These are phyloP conservation scores for Argyresthia goedartella DNA, from an alignment of 2,888 invertebrate genomes.

Conservation along the genomic window DNA sequence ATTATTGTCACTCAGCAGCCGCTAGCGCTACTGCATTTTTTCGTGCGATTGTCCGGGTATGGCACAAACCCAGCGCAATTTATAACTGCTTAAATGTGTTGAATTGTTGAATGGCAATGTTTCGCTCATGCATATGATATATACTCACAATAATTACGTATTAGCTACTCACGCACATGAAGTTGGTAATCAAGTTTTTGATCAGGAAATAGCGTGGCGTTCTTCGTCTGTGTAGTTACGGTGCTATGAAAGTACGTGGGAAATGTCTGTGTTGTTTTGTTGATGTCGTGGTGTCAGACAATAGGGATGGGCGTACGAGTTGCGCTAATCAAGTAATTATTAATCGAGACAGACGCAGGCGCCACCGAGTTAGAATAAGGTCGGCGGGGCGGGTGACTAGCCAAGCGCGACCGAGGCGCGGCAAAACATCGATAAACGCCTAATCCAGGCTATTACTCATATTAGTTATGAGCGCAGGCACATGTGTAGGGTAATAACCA, in stretches of 20 bases:
- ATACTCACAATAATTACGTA: too few relatives aligned
- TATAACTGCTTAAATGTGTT: too few relatives aligned
- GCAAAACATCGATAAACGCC: constrained; percentile 37
- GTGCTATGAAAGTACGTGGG: neutral
- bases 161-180: too few relatives aligned
- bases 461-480: constrained; percentile 14
- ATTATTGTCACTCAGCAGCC: constrained; percentile 38
- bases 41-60: too few relatives aligned
- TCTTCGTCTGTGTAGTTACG: too few relatives aligned
- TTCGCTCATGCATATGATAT: too few relatives aligned
- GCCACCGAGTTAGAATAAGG: constrained; percentile 35
- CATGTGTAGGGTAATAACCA: neutral
- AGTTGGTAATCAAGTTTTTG: too few relatives aligned
- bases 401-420: constrained; percentile 26
- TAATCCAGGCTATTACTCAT: constrained; percentile 22
- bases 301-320: constrained; percentile 40
- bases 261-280: neutral
- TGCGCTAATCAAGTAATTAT: constrained; percentile 34
- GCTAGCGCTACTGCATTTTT: constrained; percentile 6
- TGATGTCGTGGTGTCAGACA: constrained; percentile 18
- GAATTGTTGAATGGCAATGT: too few relatives aligned
- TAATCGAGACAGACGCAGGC: constrained; percentile 34
- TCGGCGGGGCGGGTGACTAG: constrained; percentile 37
- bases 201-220: too few relatives aligned
- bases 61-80: too few relatives aligned